Conservation (phyloP, 2,797 vertebrate species). For the Sebastiscus tertius region DNA sequence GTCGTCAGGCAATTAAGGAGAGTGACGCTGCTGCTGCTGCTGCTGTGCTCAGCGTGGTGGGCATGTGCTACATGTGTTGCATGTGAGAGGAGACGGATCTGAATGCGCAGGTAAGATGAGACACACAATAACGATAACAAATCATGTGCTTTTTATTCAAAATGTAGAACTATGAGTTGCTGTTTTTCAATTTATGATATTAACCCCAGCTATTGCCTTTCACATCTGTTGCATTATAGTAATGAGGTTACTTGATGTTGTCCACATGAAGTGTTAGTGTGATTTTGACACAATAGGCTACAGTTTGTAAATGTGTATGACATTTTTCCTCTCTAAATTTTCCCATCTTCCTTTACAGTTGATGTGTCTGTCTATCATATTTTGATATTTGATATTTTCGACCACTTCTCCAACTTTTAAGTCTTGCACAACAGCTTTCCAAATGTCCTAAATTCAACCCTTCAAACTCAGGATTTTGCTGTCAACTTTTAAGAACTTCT, state of each 20-base stretch:
- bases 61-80: constrained; percentile 20
- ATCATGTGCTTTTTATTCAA: not conserved
- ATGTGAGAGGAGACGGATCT: not conserved
- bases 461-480: not conserved
- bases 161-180: not conserved
- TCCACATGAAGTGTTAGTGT: not conserved
- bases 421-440: not conserved
- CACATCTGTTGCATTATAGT: not conserved
- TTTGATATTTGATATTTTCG: not conserved
- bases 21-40: not conserved
- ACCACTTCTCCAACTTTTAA: not conserved
- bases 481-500: not conserved
- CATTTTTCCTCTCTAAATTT: not conserved
- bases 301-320: not conserved
- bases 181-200: not conserved
- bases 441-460: not conserved
- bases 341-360: not conserved
- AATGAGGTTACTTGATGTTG: not conserved
- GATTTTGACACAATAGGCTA: not conserved
- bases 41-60: not conserved
- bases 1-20: constrained; percentile 6
- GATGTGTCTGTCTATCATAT: not conserved
- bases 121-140: not conserved
- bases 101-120: constrained; percentile 66
- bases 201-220: not conserved